Evolutionary conservation across 1,140 invertebrate species (phyloP).

Genomic region (Aleiodes sp.): DNA sequence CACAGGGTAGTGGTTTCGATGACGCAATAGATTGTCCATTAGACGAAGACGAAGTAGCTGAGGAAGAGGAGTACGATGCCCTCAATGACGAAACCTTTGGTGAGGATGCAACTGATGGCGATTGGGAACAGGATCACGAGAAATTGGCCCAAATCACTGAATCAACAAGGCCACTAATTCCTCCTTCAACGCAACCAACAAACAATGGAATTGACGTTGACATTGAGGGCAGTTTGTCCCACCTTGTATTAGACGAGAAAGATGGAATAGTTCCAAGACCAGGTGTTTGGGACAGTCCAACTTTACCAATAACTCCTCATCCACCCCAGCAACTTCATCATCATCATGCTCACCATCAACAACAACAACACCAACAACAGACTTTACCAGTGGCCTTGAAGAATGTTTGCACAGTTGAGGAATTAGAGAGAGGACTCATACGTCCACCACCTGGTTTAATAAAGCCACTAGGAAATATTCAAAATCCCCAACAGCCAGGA

Average conservation of each 20-base stretch:
- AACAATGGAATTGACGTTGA: constrained; percentile 53
- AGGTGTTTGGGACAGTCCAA: constrained; percentile 65
- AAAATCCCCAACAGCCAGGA: constrained; percentile 54
- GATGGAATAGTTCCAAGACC: constrained; percentile 64
- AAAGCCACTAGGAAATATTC: constrained; percentile 53
- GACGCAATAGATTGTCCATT: constrained; percentile 58
- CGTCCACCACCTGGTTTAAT: constrained; percentile 54
- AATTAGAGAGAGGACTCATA: constrained; percentile 67
- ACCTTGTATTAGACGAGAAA: constrained; percentile 70
- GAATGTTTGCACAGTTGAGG: constrained; percentile 69
- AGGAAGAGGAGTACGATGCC: constrained; percentile 88
- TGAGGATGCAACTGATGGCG: constrained; percentile 71
- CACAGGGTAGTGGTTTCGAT: constrained; percentile 37
- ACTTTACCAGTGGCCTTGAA: constrained; percentile 48
- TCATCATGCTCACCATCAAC: constrained; percentile 40
- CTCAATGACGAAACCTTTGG: constrained; percentile 93
- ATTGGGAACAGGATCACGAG: constrained; percentile 80
- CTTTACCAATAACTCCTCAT: constrained; percentile 47
- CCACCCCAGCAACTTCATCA: constrained; percentile 44
- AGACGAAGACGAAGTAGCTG: constrained; percentile 72
- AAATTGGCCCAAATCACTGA: constrained; percentile 72
- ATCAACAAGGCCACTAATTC: constrained; percentile 60
- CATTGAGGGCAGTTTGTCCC: constrained; percentile 66
- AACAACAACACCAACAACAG: constrained; percentile 44
- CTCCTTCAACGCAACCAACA: constrained; percentile 43